A percentile compares a stretch with the other conserved stretches of the same genome.
These are phyloP conservation scores for Tetramorium bicarinatum DNA, from an alignment of 2,888 invertebrate genomes.

Conservation along the genomic window DNA sequence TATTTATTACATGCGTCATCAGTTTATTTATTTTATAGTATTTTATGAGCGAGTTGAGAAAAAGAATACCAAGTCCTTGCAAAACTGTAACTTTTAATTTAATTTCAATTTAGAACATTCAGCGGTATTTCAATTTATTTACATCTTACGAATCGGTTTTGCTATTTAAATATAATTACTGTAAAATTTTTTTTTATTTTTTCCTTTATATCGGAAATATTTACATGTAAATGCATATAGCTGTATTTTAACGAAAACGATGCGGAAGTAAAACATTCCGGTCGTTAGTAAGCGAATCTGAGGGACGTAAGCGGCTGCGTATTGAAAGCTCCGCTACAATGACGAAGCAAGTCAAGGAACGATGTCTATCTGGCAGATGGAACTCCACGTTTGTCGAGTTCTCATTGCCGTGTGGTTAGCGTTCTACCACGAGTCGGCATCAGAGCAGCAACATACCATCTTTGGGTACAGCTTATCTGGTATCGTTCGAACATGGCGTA, in stretches of 20 bases:
- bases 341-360: constrained; percentile 80
- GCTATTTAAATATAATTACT: not conserved
- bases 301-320: constrained; percentile 54
- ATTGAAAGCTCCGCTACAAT: constrained; percentile 71
- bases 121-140: not conserved
- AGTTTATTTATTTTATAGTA: constrained; percentile 4
- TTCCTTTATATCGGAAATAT: not conserved
- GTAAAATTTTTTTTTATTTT: not conserved
- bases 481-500: constrained; percentile 76
- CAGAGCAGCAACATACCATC: constrained; percentile 81
- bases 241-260: constrained; percentile 1
- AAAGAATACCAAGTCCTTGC: not conserved
- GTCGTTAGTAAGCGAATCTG: constrained; percentile 32
- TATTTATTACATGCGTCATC: constrained; percentile 20
- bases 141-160: not conserved
- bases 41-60: not conserved
- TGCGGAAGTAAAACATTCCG: constrained; percentile 32
- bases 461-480: constrained; percentile 82
- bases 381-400: constrained; percentile 70
- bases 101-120: not conserved
- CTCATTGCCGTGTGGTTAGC: constrained; percentile 59
- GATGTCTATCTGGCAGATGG: constrained; percentile 80
- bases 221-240: not conserved
- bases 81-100: not conserved
- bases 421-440: constrained; percentile 65